Percentiles rank a stretch among this genome's conserved stretches.
These are phyloP conservation scores for Amblyopsis rosae DNA, from an alignment of 2,113 vertebrate species.

Conservation along the genomic window DNA sequence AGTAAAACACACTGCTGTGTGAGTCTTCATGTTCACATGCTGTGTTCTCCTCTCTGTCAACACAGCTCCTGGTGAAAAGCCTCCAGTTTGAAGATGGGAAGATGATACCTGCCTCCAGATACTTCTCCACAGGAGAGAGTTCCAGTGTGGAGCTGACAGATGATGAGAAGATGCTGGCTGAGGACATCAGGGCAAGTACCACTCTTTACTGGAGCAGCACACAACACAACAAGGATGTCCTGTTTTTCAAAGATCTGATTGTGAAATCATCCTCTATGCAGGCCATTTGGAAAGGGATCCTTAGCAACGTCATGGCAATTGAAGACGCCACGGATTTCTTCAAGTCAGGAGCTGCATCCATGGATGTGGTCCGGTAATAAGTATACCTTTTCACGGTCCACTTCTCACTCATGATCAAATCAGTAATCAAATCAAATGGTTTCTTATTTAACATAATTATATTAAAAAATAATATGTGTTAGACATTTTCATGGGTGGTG, in stretches of 20 bases:
- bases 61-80: constrained; percentile 83
- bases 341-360: constrained; percentile 86
- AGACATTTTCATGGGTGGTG: neutral
- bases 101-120: constrained; percentile 84
- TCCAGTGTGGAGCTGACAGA: constrained; percentile 78
- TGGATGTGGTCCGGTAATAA: constrained; percentile 86
- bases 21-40: neutral
- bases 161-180: constrained; percentile 74
- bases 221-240: no score
- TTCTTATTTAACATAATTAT: neutral
- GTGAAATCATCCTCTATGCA: constrained; percentile 39
- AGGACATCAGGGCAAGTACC: constrained; percentile 75
- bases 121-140: constrained; percentile 77
- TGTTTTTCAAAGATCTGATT: no score
- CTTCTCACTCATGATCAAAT: no score
- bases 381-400: no score
- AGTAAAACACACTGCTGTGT: no score
- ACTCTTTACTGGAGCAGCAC: neutral
- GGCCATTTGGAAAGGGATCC: constrained; percentile 83
- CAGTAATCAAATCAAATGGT: neutral
- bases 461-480: neutral
- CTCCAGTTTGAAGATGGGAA: constrained; percentile 86
- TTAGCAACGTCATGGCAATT: constrained; percentile 76
- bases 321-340: constrained; percentile 87
- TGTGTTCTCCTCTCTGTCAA: neutral